phyloP scores from a whole-genome alignment of 1,140 invertebrate genomes.

The Caerostris extrusa region DNA sequence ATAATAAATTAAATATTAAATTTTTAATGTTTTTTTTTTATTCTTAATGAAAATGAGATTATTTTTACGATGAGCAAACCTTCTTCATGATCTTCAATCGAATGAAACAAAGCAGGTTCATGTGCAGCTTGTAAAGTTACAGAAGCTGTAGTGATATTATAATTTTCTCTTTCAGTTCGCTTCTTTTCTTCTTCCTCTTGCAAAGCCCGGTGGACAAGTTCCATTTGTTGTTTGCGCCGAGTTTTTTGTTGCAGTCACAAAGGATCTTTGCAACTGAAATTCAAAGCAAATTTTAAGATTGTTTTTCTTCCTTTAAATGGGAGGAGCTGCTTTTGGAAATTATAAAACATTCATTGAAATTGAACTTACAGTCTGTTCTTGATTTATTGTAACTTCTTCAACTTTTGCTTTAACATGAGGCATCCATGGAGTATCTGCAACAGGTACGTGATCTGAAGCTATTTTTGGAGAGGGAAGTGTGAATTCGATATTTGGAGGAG shows the following conservation, averaged over 20 bases:
- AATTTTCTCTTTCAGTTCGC: slow-evolving; percentile 95
- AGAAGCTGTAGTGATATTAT: slow-evolving; percentile 97
- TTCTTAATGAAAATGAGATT: background rate
- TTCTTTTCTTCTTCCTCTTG: slow-evolving; percentile 98
- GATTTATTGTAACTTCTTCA: slow-evolving; percentile 99
- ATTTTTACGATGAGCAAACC: background rate
- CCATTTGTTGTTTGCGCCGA: slow-evolving; percentile 98
- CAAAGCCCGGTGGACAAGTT: slow-evolving; percentile 96
- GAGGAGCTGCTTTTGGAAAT: too few relatives aligned
- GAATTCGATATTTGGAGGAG: slow-evolving; percentile 99
- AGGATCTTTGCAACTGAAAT: slow-evolving; percentile 88
- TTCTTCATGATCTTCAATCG: slow-evolving; percentile 89
- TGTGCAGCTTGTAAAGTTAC: slow-evolving; percentile 97
- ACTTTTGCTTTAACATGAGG: slow-evolving; percentile 98
- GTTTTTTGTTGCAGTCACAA: slow-evolving; percentile 99
- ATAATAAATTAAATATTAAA: too few relatives aligned
- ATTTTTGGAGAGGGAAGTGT: slow-evolving; percentile 99
- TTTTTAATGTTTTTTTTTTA: background rate
- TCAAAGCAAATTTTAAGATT: slow-evolving; percentile 16
- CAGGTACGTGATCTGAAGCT: slow-evolving; percentile 94
- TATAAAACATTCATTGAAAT: too few relatives aligned
- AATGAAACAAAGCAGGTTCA: slow-evolving; percentile 95
- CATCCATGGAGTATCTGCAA: slow-evolving; percentile 99
- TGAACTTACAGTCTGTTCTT: slow-evolving; percentile 93
- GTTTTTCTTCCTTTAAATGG: background rate